These are phyloP conservation scores for Pterophyllum scalare DNA, from an alignment of 2,113 vertebrate species.

Conservation along the genomic window DNA sequence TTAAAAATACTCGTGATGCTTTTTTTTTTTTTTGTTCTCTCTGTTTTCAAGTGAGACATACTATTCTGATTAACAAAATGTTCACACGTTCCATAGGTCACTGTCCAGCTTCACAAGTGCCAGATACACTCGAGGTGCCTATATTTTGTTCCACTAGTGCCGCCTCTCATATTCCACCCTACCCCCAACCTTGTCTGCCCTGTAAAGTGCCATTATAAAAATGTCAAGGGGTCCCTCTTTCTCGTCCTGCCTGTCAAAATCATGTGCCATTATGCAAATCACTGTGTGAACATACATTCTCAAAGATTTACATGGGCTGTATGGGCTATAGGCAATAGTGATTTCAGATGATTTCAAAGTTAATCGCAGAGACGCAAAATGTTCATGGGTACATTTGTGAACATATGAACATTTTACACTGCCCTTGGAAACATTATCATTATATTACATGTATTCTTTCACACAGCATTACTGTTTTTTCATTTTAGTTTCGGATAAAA, in stretches of 20 bases:
- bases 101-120: conserved; percentile 39
- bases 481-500: background rate
- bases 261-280: conserved; percentile 80
- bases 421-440: background rate
- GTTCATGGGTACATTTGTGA: conserved; percentile 33
- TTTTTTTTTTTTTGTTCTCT: conserved; percentile 19
- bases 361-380: conserved; percentile 44
- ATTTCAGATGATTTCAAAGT: conserved; percentile 61
- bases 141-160: conserved; percentile 60
- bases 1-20: background rate
- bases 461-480: background rate
- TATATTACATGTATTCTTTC: background rate
- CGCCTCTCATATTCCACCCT: conserved; percentile 47
- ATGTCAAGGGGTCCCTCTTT: conserved; percentile 76
- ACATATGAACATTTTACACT: conserved; percentile 52
- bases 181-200: conserved; percentile 71
- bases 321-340: conserved; percentile 52
- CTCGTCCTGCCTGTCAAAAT: conserved; percentile 76
- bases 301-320: conserved; percentile 69
- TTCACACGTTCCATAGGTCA: conserved; percentile 38
- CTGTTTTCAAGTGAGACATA: background rate
- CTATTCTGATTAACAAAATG: background rate
- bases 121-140: conserved; percentile 37
- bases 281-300: conserved; percentile 69
- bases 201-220: conserved; percentile 81